Evolutionary conservation across 2,888 invertebrate species (phyloP).

Genomic region (Diarsia rubi): DNA sequence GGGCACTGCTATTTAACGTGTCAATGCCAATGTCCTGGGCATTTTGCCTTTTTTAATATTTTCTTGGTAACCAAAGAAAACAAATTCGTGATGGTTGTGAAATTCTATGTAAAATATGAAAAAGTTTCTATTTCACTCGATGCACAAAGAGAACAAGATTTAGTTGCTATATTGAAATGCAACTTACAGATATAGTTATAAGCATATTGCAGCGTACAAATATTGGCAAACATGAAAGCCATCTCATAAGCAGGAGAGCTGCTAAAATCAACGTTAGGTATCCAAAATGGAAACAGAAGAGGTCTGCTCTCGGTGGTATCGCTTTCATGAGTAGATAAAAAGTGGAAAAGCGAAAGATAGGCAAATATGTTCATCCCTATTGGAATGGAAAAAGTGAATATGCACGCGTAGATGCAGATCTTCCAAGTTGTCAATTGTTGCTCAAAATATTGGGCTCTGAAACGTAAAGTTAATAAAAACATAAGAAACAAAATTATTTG

Average conservation of each 20-base stretch:
- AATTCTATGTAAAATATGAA: too few relatives aligned
- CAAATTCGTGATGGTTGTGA: too few relatives aligned
- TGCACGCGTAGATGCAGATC: constrained; percentile 66
- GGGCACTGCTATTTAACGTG: neutral
- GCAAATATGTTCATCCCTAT: constrained; percentile 68
- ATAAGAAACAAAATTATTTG: neutral
- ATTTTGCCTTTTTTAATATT: neutral
- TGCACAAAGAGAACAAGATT: neutral
- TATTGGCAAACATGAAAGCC: constrained; percentile 70
- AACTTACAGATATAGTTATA: constrained; percentile 79
- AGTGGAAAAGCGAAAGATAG: constrained; percentile 64
- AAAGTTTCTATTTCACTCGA: too few relatives aligned
- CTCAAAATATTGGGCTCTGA: constrained; percentile 75
- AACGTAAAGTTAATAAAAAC: neutral
- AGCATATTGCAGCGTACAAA: constrained; percentile 65
- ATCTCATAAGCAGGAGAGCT: constrained; percentile 77
- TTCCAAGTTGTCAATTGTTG: constrained; percentile 78
- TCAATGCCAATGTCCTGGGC: neutral
- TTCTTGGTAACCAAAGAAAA: neutral
- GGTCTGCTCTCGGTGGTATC: constrained; percentile 69
- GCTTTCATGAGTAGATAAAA: constrained; percentile 63
- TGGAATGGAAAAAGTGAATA: constrained; percentile 63
- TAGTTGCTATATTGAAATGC: neutral
- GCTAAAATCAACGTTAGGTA: constrained; percentile 71
- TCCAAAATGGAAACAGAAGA: constrained; percentile 78